Evolutionary conservation across 2,888 invertebrate species (phyloP).

Genomic region (Ditula angustiorana): DNA sequence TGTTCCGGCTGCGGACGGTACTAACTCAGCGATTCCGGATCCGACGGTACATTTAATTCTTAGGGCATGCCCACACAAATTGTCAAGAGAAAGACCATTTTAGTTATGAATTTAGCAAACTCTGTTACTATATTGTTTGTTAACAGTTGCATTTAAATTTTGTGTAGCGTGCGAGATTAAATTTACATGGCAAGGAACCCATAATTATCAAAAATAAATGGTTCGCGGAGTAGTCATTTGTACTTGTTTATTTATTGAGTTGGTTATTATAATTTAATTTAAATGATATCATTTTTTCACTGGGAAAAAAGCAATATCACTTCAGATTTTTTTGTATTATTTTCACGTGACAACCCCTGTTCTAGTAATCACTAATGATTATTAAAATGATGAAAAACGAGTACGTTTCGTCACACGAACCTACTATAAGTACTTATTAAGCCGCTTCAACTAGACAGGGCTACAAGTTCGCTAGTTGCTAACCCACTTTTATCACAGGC

Average conservation of each 20-base stretch:
- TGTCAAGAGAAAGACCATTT: constrained; percentile 35
- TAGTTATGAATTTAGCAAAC: constrained; percentile 34
- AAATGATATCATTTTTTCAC: too few species aligned
- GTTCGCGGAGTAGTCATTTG: too few species aligned
- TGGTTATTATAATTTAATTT: too few species aligned
- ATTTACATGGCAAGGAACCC: background rate
- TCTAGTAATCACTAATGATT: too few species aligned
- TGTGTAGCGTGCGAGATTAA: background rate
- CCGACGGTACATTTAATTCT: constrained; percentile 75
- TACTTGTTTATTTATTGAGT: too few species aligned
- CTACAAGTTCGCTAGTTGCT: constrained; percentile 2
- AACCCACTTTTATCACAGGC: constrained; percentile 1
- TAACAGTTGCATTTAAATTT: background rate
- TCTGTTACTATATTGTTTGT: background rate
- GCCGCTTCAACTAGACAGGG: background rate
- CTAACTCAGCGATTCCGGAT: constrained; percentile 75
- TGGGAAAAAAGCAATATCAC: too few species aligned
- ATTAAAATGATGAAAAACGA: background rate
- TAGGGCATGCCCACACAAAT: constrained; percentile 48
- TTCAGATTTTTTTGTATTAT: too few species aligned
- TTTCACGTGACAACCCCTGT: too few species aligned
- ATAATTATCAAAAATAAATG: too few species aligned
- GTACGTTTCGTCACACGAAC: background rate
- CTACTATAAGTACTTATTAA: constrained; percentile 9
- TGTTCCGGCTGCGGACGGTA: constrained; percentile 73